Conservation (phyloP, 2,113 vertebrate species). For the Gymnobelideus leadbeateri region DNA sequence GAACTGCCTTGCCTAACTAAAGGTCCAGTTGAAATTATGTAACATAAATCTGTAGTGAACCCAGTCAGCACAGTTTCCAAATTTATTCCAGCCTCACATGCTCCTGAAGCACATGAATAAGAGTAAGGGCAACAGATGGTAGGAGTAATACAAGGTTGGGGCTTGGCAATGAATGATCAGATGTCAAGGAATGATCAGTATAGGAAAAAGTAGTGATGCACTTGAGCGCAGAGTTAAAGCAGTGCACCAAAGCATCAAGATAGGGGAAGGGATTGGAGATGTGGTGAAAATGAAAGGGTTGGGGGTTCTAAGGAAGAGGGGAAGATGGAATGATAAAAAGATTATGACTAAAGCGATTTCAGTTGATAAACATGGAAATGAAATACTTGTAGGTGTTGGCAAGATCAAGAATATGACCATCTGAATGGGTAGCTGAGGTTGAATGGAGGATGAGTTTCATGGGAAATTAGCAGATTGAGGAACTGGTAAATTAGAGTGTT, state of each 20-base stretch:
- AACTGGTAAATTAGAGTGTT: neutral
- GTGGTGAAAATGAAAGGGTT: neutral
- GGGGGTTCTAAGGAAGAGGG: neutral
- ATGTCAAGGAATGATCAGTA: too few species aligned
- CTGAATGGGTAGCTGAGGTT: neutral
- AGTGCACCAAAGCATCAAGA: neutral
- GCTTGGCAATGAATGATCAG: neutral
- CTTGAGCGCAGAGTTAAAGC: neutral
- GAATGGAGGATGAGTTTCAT: neutral
- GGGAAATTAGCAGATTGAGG: neutral
- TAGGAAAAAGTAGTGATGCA: neutral
- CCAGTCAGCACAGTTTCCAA: neutral
- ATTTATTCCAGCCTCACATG: neutral
- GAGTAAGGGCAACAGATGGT: neutral
- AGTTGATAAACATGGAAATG: neutral
- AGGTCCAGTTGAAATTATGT: too few species aligned
- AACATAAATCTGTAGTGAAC: too few species aligned
- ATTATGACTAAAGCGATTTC: too few species aligned
- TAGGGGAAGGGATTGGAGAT: neutral
- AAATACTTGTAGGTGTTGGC: neutral
- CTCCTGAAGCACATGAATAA: neutral
- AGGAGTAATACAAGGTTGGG: neutral
- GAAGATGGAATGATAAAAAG: neutral
- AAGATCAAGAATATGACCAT: neutral
- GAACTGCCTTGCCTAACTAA: too few species aligned